A percentile compares a stretch with the other conserved stretches of the same genome.
phyloP scores from a whole-genome alignment of 2,113 vertebrate genomes.

The Athene noctua region DNA sequence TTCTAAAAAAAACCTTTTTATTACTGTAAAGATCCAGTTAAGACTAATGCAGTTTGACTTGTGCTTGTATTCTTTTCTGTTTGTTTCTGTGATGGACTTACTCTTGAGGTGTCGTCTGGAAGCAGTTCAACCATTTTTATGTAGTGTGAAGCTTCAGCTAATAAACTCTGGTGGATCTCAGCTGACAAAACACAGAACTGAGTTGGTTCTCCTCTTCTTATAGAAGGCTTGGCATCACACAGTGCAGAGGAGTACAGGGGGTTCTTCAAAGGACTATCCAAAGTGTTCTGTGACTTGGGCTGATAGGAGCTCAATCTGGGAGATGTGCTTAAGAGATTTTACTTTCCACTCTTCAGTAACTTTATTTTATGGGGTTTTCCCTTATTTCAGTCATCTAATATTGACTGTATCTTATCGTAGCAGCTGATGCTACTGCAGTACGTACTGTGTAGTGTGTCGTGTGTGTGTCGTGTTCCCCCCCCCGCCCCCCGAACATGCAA shows the following conservation, averaged over 20 bases:
- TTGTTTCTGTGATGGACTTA: neutral
- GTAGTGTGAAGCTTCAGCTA: neutral
- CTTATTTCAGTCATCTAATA: neutral
- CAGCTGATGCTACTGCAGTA: neutral
- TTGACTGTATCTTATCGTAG: neutral
- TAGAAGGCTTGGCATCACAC: neutral
- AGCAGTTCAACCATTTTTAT: neutral
- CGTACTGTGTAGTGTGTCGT: too few relatives aligned
- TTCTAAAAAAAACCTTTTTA: neutral
- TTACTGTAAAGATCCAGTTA: neutral
- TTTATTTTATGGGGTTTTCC: neutral
- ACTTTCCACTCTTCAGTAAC: neutral
- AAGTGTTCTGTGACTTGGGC: rapidly evolving
- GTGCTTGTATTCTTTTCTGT: rapidly evolving
- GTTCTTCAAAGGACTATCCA: neutral
- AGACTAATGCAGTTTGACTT: neutral
- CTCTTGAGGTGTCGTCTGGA: neutral
- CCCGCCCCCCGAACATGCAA: too few relatives aligned
- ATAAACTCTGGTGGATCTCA: neutral
- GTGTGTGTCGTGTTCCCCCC: too few relatives aligned
- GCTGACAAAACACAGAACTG: neutral
- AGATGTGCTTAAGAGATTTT: neutral
- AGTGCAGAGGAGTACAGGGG: too few relatives aligned
- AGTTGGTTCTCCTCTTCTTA: neutral
- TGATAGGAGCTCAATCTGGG: neutral